Evolutionary conservation across 2,113 vertebrate genomes (phyloP).

Genomic region (Cottus gobio): DNA sequence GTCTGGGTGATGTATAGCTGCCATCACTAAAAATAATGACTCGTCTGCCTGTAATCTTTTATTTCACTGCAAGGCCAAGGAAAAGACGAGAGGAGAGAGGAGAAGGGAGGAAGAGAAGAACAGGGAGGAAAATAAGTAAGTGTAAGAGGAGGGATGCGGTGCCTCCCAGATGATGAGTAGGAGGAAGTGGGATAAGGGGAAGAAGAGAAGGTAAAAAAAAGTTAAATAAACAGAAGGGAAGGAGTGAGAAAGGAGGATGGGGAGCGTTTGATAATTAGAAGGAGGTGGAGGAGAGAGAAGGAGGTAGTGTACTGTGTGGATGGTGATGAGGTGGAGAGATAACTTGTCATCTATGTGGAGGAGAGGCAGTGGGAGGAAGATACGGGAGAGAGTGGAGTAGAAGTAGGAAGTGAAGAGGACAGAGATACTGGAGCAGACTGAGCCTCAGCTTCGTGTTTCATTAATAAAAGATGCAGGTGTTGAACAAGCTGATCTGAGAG

Average conservation of each 20-base stretch:
- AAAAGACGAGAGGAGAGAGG: conserved; percentile 14
- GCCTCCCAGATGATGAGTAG: conserved; percentile 1
- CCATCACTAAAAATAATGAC: conserved; percentile 79
- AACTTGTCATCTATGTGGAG: conserved; percentile 2
- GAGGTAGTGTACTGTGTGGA: background rate
- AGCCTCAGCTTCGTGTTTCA: conserved; percentile 3
- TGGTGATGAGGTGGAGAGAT: conserved; percentile 13
- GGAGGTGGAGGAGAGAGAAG: background rate
- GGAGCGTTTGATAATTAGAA: background rate
- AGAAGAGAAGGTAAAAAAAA: background rate
- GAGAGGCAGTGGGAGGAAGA: background rate
- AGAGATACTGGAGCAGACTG: background rate
- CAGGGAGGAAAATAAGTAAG: conserved; percentile 5
- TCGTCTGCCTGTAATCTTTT: conserved; percentile 75
- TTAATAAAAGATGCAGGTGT: background rate
- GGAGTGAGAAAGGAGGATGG: background rate
- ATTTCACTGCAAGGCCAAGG: conserved; percentile 68
- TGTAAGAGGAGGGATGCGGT: background rate
- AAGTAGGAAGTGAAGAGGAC: background rate
- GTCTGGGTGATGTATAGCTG: conserved; percentile 73
- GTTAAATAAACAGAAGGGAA: too few species aligned
- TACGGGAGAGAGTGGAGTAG: background rate
- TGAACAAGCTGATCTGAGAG: conserved; percentile 1
- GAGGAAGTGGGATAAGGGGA: background rate
- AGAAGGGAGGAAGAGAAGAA: background rate